phyloP scores from a whole-genome alignment of 2,113 vertebrate species.

The Atrichornis clamosus region DNA sequence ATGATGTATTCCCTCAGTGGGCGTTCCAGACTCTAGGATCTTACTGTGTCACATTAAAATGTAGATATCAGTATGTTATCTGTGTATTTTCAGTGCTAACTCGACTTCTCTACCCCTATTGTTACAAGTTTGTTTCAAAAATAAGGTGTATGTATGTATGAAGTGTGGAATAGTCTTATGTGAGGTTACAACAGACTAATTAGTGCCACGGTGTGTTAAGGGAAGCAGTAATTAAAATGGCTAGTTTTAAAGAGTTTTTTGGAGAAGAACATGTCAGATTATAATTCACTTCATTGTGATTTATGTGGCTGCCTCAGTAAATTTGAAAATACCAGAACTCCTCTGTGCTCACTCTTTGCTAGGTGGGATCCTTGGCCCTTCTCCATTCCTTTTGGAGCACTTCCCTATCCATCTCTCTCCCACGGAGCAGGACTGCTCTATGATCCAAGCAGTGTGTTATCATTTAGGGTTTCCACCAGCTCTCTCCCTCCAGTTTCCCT shows the following conservation, averaged over 20 bases:
- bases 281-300: not conserved
- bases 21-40: not conserved
- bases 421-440: not conserved
- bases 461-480: not conserved
- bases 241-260: not conserved
- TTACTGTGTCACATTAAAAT: not conserved
- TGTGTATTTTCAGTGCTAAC: not conserved
- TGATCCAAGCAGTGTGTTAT: not conserved
- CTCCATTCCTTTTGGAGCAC: not conserved
- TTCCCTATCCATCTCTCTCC: not conserved
- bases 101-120: not conserved
- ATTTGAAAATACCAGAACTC: not conserved
- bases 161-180: not conserved
- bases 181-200: not conserved
- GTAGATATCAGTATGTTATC: not conserved
- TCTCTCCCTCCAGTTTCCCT: not conserved
- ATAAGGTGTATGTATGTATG: fast-evolving
- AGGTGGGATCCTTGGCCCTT: not conserved
- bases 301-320: not conserved
- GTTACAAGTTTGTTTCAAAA: not conserved
- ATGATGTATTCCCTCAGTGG: not conserved
- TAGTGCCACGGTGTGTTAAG: not conserved
- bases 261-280: not conserved
- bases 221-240: not conserved
- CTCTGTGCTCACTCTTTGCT: not conserved